Percentiles rank a stretch among this genome's conserved stretches.
Evolutionary conservation across 2,797 vertebrate species (phyloP).

Genomic region (Gymnothorax reevesii): DNA sequence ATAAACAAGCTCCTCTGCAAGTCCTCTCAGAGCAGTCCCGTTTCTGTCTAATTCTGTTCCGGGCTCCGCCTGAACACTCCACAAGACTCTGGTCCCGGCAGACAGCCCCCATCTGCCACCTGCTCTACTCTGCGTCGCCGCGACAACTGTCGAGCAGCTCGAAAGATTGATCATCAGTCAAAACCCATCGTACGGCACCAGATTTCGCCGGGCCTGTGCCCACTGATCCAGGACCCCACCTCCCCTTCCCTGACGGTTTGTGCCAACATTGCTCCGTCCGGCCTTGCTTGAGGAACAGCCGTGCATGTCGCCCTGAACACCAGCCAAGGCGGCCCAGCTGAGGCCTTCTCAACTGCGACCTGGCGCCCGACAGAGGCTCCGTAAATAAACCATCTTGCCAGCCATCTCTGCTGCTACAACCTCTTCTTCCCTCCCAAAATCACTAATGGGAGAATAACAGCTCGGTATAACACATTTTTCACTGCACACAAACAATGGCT

Average conservation of each 20-base stretch:
- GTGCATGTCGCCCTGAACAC: constrained; percentile 80
- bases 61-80: constrained; percentile 76
- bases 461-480: constrained; percentile 18
- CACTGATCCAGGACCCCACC: constrained; percentile 82
- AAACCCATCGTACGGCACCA: constrained; percentile 86
- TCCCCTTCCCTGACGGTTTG: constrained; percentile 71
- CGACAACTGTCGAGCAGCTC: constrained; percentile 91
- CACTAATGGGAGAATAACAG: constrained; percentile 27
- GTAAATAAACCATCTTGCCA: constrained; percentile 59
- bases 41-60: constrained; percentile 34
- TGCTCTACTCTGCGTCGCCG: constrained; percentile 84
- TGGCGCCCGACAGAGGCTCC: constrained; percentile 62
- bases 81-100: constrained; percentile 82
- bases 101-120: constrained; percentile 92
- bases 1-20: neutral
- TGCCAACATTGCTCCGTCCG: constrained; percentile 76
- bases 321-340: constrained; percentile 83
- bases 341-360: constrained; percentile 78
- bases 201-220: constrained; percentile 90
- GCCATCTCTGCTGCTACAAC: constrained; percentile 37
- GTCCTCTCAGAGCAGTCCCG: neutral
- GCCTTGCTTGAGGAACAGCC: constrained; percentile 83
- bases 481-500: neutral
- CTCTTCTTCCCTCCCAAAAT: constrained; percentile 3
- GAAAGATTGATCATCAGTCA: constrained; percentile 95